Percentiles rank a stretch among this genome's conserved stretches.
These are phyloP conservation scores for Pelobates cultripes DNA, from an alignment of 2,797 vertebrate genomes.

Conservation along the genomic window DNA sequence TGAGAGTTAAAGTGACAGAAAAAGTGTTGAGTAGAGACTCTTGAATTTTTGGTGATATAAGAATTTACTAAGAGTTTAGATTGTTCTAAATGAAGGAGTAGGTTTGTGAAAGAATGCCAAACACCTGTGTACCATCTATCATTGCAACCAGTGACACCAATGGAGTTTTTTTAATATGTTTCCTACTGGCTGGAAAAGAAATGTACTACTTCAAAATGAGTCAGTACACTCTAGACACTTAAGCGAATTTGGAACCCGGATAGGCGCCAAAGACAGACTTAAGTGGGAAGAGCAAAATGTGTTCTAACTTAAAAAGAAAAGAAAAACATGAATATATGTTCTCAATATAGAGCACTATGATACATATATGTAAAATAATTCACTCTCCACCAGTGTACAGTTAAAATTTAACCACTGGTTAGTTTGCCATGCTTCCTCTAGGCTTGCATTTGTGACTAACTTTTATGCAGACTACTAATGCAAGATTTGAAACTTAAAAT, in stretches of 20 bases:
- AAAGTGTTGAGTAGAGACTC: conserved; percentile 13
- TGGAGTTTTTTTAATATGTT: conserved; percentile 19
- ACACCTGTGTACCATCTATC: conserved; percentile 9
- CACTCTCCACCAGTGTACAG: too few relatives aligned
- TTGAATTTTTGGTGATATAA: conserved; percentile 23
- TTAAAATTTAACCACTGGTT: too few relatives aligned
- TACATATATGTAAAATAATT: too few relatives aligned
- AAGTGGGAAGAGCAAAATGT: background rate
- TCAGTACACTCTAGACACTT: conserved; percentile 30
- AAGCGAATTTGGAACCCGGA: conserved; percentile 9
- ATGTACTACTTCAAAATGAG: conserved; percentile 32
- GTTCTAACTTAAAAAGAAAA: too few relatives aligned
- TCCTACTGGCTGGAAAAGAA: conserved; percentile 17
- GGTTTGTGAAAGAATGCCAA: background rate
- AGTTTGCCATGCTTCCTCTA: too few relatives aligned
- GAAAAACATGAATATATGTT: too few relatives aligned
- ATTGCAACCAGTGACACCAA: conserved; percentile 14
- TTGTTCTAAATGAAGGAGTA: conserved; percentile 20
- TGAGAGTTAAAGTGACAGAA: background rate
- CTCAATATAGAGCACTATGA: too few relatives aligned
- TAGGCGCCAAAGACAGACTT: conserved; percentile 22
- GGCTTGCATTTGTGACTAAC: too few relatives aligned
- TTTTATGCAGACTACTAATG: too few relatives aligned
- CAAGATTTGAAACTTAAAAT: too few relatives aligned
- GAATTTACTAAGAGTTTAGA: conserved; percentile 28